Conservation (phyloP, 1,140 invertebrate genomes). For the Semibalanus balanoides region DNA sequence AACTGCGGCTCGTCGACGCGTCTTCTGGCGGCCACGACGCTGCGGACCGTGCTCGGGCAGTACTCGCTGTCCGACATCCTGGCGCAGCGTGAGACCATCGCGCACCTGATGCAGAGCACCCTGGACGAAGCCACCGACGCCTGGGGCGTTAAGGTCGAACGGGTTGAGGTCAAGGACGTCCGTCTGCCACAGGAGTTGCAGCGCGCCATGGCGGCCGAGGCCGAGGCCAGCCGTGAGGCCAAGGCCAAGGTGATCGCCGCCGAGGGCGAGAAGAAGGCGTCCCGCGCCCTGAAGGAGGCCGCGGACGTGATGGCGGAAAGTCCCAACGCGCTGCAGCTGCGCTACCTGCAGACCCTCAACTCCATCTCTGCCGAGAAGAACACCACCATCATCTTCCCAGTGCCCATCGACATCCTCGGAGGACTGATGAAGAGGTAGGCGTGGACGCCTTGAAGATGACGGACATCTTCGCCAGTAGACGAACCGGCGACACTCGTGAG, state of each 20-base stretch:
- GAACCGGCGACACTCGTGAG: too few relatives aligned
- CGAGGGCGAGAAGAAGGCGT: constrained; percentile 69
- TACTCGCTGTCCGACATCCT: constrained; percentile 44
- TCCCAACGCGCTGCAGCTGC: constrained; percentile 68
- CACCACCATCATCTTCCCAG: constrained; percentile 92
- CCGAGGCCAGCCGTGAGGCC: constrained; percentile 67
- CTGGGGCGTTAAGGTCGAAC: constrained; percentile 48
- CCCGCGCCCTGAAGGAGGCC: constrained; percentile 71
- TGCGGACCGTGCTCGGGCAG: constrained; percentile 44
- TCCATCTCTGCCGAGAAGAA: constrained; percentile 95
- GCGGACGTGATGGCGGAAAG: constrained; percentile 73
- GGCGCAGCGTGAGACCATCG: constrained; percentile 42
- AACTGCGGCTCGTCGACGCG: constrained; percentile 33
- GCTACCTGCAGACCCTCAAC: constrained; percentile 67
- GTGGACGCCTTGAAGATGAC: too few relatives aligned
- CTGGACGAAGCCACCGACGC: constrained; percentile 44
- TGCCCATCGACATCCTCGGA: constrained; percentile 73
- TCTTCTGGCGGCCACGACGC: constrained; percentile 35
- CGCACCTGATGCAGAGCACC: constrained; percentile 31
- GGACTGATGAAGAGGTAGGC: background rate
- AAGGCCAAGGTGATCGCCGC: constrained; percentile 60
- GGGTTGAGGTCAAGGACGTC: constrained; percentile 46
- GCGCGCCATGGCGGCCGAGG: constrained; percentile 47
- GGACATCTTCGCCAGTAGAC: too few relatives aligned
- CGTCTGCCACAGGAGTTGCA: constrained; percentile 43